Percentiles rank a stretch among this genome's conserved stretches.
Conservation (phyloP, 1,140 invertebrate species). For the Listronotus bonariensis region DNA sequence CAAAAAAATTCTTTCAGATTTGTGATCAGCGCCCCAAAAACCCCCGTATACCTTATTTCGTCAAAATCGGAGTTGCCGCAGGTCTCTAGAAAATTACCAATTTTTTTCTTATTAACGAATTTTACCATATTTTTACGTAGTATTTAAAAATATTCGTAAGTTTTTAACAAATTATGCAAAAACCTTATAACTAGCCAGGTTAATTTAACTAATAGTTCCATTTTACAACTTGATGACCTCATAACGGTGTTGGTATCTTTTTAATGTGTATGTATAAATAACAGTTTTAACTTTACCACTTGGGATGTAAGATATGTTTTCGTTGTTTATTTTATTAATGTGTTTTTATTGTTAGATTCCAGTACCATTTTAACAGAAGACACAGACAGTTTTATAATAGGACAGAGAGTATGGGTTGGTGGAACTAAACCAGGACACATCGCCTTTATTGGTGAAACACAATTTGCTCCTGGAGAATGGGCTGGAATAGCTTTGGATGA, state of each 20-base stretch:
- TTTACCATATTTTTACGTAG: no score
- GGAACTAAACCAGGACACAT: slow-evolving; percentile 94
- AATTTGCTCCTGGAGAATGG: slow-evolving; percentile 96
- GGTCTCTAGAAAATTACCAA: no score
- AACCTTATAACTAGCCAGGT: no score
- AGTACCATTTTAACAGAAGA: slow-evolving; percentile 84
- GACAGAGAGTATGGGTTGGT: slow-evolving; percentile 93
- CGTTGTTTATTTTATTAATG: not conserved
- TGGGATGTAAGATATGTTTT: not conserved
- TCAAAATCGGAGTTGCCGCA: no score
- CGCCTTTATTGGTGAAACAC: slow-evolving; percentile 96
- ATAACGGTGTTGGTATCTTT: slow-evolving; percentile 7
- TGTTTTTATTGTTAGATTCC: slow-evolving; percentile 66
- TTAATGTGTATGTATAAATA: slow-evolving; percentile 8
- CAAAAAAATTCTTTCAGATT: no score
- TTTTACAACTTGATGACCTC: not conserved
- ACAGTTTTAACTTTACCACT: not conserved
- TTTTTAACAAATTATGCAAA: no score
- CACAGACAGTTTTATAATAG: slow-evolving; percentile 94
- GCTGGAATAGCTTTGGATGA: slow-evolving; percentile 95
- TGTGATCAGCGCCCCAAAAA: no score
- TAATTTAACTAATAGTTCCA: no score
- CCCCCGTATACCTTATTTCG: no score
- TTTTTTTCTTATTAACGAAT: no score
- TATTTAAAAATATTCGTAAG: no score